Evolutionary conservation across 2,797 vertebrate genomes (phyloP).

Genomic region (Taeniopygia guttata): DNA sequence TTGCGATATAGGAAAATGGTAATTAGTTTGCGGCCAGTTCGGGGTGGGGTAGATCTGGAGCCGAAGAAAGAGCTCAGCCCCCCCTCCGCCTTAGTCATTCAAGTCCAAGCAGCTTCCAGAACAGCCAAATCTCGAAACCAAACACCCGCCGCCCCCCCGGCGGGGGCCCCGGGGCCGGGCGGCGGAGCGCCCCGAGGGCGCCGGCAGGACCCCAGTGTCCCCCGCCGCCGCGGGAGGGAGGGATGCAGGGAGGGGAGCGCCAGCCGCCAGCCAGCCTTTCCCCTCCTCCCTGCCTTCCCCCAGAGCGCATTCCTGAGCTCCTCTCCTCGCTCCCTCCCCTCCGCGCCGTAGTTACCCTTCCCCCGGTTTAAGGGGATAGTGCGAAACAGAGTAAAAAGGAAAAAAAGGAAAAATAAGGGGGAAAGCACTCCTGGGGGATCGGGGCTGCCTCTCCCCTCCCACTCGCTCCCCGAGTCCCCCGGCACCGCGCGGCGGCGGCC

Average conservation of each 20-base stretch:
- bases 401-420: neutral
- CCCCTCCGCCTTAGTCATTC: constrained; percentile 42
- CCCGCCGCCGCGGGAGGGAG: neutral
- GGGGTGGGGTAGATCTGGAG: constrained; percentile 44
- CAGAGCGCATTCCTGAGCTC: constrained; percentile 27
- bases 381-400: neutral
- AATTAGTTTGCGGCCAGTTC: constrained; percentile 24
- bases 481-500: neutral
- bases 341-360: neutral
- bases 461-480: neutral
- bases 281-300: constrained; percentile 6
- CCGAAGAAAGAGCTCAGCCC: neutral
- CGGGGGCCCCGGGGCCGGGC: neutral
- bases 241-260: neutral
- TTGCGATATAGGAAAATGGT: neutral
- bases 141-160: neutral
- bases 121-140: constrained; percentile 31
- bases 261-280: neutral
- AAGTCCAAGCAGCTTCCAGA: constrained; percentile 53
- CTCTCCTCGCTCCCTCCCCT: neutral
- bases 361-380: neutral
- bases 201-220: neutral
- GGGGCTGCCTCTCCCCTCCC: neutral
- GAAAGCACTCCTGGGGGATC: too few relatives aligned
- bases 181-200: neutral